phyloP scores from a whole-genome alignment of 2,113 vertebrate species.

The Actinemys pallida region DNA sequence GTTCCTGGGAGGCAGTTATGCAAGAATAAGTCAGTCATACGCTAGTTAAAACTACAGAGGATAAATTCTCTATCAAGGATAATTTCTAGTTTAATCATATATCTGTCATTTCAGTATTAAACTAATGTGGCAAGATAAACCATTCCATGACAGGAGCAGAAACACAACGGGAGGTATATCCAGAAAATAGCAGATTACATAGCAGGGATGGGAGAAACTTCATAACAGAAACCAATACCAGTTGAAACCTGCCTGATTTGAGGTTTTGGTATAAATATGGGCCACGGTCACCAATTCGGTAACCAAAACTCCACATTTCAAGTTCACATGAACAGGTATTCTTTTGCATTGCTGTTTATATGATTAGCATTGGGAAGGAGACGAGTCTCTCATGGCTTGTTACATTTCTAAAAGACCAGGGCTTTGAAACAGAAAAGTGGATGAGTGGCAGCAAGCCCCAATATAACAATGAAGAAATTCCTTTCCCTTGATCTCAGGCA shows the following conservation, averaged over 20 bases:
- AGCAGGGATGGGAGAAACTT: background rate
- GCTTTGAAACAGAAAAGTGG: background rate
- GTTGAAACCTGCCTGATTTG: background rate
- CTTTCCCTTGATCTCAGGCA: background rate
- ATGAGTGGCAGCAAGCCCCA: background rate
- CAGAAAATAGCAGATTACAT: background rate
- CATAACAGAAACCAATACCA: background rate
- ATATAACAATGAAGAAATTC: background rate
- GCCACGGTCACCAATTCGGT: no score
- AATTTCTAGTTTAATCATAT: background rate
- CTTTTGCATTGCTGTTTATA: background rate
- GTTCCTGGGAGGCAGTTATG: background rate
- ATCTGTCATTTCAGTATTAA: background rate
- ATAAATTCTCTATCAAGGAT: background rate
- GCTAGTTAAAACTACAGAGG: background rate
- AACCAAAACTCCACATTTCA: background rate
- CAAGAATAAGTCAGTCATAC: background rate
- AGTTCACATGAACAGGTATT: background rate
- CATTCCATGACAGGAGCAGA: background rate
- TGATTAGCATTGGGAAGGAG: background rate
- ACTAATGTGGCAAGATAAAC: background rate
- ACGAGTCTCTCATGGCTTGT: background rate
- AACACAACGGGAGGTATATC: background rate
- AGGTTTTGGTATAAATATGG: background rate
- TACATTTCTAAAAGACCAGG: background rate